Conservation (phyloP, 2,888 invertebrate species). For the Plebejus anna region DNA sequence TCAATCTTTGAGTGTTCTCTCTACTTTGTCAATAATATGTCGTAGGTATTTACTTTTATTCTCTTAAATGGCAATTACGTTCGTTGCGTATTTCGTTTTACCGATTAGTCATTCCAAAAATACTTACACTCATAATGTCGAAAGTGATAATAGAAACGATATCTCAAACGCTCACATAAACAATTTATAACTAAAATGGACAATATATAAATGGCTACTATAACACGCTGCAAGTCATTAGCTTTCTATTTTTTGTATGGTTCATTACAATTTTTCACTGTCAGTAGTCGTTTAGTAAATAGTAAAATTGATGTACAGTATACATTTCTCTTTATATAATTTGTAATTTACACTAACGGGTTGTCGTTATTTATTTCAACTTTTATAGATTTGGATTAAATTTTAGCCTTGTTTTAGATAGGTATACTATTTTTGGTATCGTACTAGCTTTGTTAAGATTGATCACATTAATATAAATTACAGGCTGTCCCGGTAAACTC, state of each 20-base stretch:
- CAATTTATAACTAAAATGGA: conserved; percentile 4
- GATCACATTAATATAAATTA: too few relatives aligned
- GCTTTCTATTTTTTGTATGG: conserved; percentile 19
- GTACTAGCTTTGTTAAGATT: too few relatives aligned
- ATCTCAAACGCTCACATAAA: neutral
- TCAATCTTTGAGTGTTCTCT: neutral
- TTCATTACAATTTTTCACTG: conserved; percentile 27
- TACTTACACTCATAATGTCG: neutral
- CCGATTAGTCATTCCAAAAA: neutral
- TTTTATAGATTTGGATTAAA: neutral
- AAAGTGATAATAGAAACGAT: conserved; percentile 13
- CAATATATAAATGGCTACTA: conserved; percentile 13
- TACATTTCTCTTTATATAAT: conserved; percentile 13
- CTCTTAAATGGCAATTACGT: neutral
- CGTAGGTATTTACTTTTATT: too few relatives aligned
- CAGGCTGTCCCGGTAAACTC: too few relatives aligned
- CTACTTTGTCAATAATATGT: too few relatives aligned
- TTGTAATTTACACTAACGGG: conserved; percentile 1
- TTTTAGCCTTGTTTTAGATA: neutral
- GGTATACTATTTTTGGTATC: neutral
- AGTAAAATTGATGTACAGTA: conserved; percentile 6
- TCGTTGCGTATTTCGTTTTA: neutral
- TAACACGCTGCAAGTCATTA: neutral
- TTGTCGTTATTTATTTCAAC: neutral
- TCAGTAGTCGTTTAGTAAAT: conserved; percentile 19